phyloP scores from a whole-genome alignment of 2,888 invertebrate species.

The Caenorhabditis sp. region DNA sequence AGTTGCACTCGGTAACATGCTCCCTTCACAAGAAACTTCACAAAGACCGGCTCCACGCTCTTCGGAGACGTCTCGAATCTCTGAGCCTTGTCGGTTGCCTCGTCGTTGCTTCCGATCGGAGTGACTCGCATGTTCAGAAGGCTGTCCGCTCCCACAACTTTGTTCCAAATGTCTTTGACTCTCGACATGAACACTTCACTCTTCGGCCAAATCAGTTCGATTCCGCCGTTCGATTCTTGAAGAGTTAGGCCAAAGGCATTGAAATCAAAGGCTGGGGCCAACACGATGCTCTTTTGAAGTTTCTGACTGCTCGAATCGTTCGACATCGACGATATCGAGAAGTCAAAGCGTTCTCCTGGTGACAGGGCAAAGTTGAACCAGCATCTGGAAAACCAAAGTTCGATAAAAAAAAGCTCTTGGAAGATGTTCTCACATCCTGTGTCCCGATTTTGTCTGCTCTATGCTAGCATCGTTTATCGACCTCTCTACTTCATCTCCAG shows the following conservation, averaged over 20 bases:
- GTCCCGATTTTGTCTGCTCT: slow-evolving; percentile 61
- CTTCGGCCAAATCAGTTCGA: slow-evolving; percentile 75
- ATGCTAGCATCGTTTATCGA: slow-evolving; percentile 64
- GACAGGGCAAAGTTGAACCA: slow-evolving; percentile 61
- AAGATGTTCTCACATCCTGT: no score
- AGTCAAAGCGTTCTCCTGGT: slow-evolving; percentile 69
- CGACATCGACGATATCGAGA: slow-evolving; percentile 56
- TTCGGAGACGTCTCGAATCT: slow-evolving; percentile 64
- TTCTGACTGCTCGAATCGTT: slow-evolving; percentile 67
- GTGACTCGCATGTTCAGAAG: slow-evolving; percentile 71
- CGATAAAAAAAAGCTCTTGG: no score
- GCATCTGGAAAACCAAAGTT: slow-evolving; percentile 58
- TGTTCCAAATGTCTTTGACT: slow-evolving; percentile 74
- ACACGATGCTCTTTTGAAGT: slow-evolving; percentile 71
- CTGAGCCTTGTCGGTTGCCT: slow-evolving; percentile 47
- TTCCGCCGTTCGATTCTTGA: slow-evolving; percentile 69
- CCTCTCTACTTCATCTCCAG: slow-evolving; percentile 65
- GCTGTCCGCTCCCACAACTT: slow-evolving; percentile 73
- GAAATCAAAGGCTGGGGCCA: slow-evolving; percentile 77
- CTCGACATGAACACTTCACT: slow-evolving; percentile 71
- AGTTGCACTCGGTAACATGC: slow-evolving; percentile 77
- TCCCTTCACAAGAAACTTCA: slow-evolving; percentile 65
- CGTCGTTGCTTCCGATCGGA: slow-evolving; percentile 49
- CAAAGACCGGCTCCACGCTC: slow-evolving; percentile 51
- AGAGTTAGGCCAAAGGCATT: slow-evolving; percentile 73